A percentile compares a stretch with the other conserved stretches of the same genome.
phyloP scores from a whole-genome alignment of 2,888 invertebrate species.

The Adelognathus sp. region DNA sequence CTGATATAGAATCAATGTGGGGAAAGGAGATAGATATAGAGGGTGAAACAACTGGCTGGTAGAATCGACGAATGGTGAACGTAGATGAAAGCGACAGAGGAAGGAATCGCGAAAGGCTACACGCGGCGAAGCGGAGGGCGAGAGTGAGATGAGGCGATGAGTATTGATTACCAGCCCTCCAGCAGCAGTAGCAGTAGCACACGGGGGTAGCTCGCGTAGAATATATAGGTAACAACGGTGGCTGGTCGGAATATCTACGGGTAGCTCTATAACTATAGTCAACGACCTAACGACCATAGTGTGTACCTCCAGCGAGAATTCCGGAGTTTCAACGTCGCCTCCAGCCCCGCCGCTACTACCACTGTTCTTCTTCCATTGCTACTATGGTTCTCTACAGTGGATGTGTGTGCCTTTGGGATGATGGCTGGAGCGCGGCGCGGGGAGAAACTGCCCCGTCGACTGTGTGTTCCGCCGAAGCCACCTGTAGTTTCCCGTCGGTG shows the following conservation, averaged over 20 bases:
- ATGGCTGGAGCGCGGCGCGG: not conserved
- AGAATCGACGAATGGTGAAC: not conserved
- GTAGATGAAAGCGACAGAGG: conserved; percentile 16
- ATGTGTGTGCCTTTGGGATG: conserved; percentile 13
- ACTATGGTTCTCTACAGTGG: not conserved
- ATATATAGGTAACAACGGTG: conserved; percentile 13
- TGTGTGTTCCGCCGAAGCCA: conserved; percentile 25
- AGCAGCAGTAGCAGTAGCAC: conserved; percentile 25
- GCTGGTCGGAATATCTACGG: conserved; percentile 19
- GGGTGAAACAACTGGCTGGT: not conserved
- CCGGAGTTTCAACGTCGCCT: conserved; percentile 37
- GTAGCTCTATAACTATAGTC: not conserved
- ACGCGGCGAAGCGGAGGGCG: conserved; percentile 36
- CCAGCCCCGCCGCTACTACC: conserved; percentile 24
- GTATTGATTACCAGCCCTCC: conserved; percentile 72
- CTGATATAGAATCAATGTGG: not conserved
- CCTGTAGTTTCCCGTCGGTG: conserved; percentile 47
- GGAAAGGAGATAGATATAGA: not conserved
- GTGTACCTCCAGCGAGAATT: conserved; percentile 20
- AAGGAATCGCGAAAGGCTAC: conserved; percentile 13
- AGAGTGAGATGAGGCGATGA: conserved; percentile 68
- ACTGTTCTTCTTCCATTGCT: not conserved
- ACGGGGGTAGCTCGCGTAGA: not conserved
- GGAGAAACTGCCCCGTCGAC: not conserved
- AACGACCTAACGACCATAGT: conserved; percentile 34